These are phyloP conservation scores for Lagria hirta DNA, from an alignment of 2,888 invertebrate species.

Conservation along the genomic window DNA sequence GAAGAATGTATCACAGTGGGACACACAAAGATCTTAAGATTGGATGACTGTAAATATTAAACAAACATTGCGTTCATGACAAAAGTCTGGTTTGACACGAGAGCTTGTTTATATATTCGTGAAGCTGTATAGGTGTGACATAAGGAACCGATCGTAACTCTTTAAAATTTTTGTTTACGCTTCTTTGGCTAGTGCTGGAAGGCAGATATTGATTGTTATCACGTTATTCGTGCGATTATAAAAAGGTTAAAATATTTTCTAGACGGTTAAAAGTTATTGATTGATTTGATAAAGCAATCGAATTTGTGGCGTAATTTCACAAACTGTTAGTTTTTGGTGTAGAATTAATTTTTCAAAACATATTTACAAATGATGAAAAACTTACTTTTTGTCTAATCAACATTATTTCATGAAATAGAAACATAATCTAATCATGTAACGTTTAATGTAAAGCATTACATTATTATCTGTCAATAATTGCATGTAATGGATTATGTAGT, in stretches of 20 bases:
- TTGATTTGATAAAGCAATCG: slow-evolving; percentile 4
- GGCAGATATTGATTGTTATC: slow-evolving; percentile 23
- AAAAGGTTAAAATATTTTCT: slow-evolving; percentile 5
- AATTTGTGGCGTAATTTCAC: slow-evolving; percentile 3
- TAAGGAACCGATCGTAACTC: slow-evolving; percentile 29
- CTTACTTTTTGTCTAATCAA: no score
- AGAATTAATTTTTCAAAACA: no score
- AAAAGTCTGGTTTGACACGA: slow-evolving; percentile 41
- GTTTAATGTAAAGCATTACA: no score
- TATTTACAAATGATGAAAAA: no score
- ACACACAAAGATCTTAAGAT: slow-evolving; percentile 13
- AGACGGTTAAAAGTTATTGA: slow-evolving; percentile 13
- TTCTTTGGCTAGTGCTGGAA: slow-evolving; percentile 23
- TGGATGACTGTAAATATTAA: slow-evolving; percentile 38
- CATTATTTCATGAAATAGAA: no score
- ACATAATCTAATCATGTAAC: no score
- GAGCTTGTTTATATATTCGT: slow-evolving; percentile 38
- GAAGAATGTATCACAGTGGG: slow-evolving; percentile 21
- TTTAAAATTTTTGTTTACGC: slow-evolving; percentile 26
- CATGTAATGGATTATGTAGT: no score
- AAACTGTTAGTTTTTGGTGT: no score
- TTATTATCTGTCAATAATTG: no score
- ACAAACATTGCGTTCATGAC: slow-evolving; percentile 39
- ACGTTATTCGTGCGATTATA: slow-evolving; percentile 16
- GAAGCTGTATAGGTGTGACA: slow-evolving; percentile 41